Base-by-base conservation (phyloP, 1,140 invertebrate genomes). In the Caenorhabditis latens region DNA sequence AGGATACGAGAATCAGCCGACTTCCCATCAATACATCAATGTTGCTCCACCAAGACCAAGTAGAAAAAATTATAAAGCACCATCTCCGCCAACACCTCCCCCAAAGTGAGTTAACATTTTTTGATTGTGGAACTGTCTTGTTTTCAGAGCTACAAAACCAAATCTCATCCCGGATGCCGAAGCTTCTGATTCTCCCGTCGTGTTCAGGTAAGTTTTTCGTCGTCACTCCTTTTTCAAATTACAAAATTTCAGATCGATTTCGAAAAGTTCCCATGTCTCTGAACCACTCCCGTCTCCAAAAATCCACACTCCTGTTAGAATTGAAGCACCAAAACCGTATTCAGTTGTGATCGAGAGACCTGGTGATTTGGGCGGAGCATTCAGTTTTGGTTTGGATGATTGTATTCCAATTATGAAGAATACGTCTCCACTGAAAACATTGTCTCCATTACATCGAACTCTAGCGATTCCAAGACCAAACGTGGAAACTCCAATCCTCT, bases 271-370 rank as follows among this genome's bases (percentile, higher is more conserved):
- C 8, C 21, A 24, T 16, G 9, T 71, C 13, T 43, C 42, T 0
- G 42, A 43, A 16, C 21, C 21, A 8, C 11, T 79, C 21, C 46
- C 43, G 16, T 46, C 65, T 43, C 46, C 71, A 50, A 50, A 50
- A 32, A 79, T 79, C 46, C 71, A 50, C 11, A 79, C 71, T 11
- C 46, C 71, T 19, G n/a, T 53, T 0, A 14, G 71, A 53, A 79
- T 79, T 11, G 71, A 50, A 11, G 46, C 71, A 8, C 71, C 71
- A n/a, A 79, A 79, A 42, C 43, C 71, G 14, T 46, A 79, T 46
- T 79, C 71, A 6, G n/a, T 79, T n/a, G 46, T 79, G 46, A 79
- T 79, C 71, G 46, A 79, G 53, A 79, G 71, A 50, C 71, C 71
- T 0, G 46, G n/a, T 0, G 46, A 79, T 24, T 24, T 79, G n/a